Conservation (phyloP, 1,140 invertebrate species). For the Asobara japonica region DNA sequence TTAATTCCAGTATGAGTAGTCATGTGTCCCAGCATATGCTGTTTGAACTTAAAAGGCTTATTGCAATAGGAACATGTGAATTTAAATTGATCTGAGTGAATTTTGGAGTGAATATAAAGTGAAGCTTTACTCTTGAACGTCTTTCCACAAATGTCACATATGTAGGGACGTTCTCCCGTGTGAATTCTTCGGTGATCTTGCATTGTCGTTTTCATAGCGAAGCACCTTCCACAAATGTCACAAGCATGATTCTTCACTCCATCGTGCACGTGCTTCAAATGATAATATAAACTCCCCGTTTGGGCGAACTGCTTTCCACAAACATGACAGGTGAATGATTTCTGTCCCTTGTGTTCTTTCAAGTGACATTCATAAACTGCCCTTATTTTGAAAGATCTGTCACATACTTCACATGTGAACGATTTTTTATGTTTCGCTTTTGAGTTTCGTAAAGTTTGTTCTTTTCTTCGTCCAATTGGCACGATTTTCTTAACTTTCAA, state of each 20-base stretch:
- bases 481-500: no score
- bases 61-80: slow-evolving; percentile 64
- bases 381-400: no score
- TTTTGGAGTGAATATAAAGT: slow-evolving; percentile 69
- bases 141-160: slow-evolving; percentile 73
- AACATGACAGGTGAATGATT: slow-evolving; percentile 42
- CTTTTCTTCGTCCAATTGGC: no score
- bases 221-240: slow-evolving; percentile 58
- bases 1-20: slow-evolving; percentile 65
- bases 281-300: slow-evolving; percentile 49
- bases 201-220: slow-evolving; percentile 67
- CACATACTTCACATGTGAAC: no score
- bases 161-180: slow-evolving; percentile 72
- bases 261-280: slow-evolving; percentile 45
- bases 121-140: slow-evolving; percentile 67
- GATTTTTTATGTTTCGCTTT: background rate
- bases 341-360: slow-evolving; percentile 38
- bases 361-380: no score
- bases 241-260: slow-evolving; percentile 62
- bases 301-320: slow-evolving; percentile 51
- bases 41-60: slow-evolving; percentile 64
- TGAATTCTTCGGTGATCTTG: slow-evolving; percentile 75
- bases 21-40: slow-evolving; percentile 64
- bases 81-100: slow-evolving; percentile 65
- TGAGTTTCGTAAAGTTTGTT: no score